Percentiles rank a stretch among this genome's conserved stretches.
Conservation (phyloP, 2,797 vertebrate genomes). For the Poliocrania exsul region DNA sequence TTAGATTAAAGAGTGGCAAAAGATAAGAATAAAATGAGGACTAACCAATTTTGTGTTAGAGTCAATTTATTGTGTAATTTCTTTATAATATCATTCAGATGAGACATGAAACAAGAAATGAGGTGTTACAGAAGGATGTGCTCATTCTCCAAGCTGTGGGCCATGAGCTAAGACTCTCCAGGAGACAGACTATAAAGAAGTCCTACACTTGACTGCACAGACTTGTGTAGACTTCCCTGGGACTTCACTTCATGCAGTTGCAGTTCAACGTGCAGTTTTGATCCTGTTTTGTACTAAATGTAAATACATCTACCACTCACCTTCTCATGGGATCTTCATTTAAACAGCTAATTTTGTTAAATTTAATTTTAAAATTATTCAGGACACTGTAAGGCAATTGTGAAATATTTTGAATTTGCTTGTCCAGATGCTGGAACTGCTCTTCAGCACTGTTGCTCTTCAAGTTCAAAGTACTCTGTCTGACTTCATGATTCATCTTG, state of each 20-base stretch:
- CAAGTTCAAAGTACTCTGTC: background rate
- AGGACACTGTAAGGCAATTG: background rate
- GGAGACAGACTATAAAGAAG: background rate
- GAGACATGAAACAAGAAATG: background rate
- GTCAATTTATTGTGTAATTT: background rate
- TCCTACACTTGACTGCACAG: background rate
- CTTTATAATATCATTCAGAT: background rate
- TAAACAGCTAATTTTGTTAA: rapidly evolving
- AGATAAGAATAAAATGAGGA: background rate
- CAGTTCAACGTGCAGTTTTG: background rate
- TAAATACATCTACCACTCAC: background rate
- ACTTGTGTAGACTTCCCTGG: background rate
- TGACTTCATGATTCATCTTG: background rate
- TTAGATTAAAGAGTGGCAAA: background rate
- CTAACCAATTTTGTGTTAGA: background rate
- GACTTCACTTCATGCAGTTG: background rate
- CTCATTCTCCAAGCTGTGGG: background rate
- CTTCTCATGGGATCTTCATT: background rate
- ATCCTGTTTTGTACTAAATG: background rate
- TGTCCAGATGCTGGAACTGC: background rate
- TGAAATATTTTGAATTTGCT: background rate
- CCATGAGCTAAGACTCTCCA: background rate
- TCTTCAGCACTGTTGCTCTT: background rate
- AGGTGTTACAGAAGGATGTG: background rate
- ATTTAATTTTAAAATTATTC: background rate